A percentile compares a stretch with the other conserved stretches of the same genome.
These are phyloP conservation scores for Troides oblongomaculatus DNA, from an alignment of 2,888 invertebrate species.

Conservation along the genomic window DNA sequence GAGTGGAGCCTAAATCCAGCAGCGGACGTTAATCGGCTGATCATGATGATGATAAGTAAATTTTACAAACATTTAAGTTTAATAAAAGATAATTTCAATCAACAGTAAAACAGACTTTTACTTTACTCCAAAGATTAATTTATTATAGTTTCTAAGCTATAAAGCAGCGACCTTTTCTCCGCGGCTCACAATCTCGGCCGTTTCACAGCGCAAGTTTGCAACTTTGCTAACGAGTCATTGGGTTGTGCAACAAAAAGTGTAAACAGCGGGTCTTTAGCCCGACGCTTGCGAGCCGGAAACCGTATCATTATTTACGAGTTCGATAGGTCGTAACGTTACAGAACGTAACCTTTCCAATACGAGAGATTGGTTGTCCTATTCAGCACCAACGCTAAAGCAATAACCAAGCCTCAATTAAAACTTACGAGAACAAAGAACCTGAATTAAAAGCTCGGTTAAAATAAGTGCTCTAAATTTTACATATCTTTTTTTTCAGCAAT, in stretches of 20 bases:
- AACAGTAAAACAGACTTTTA: slow-evolving; percentile 14
- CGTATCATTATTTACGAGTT: slow-evolving; percentile 52
- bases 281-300: slow-evolving; percentile 49
- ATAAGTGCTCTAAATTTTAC: too few relatives aligned
- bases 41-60: background rate
- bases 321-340: slow-evolving; percentile 46
- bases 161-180: slow-evolving; percentile 21
- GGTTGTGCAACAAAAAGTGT: slow-evolving; percentile 51
- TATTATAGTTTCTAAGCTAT: slow-evolving; percentile 19
- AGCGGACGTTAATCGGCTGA: too few relatives aligned
- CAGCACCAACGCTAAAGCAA: too few relatives aligned
- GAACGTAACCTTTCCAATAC: slow-evolving; percentile 47
- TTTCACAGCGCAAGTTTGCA: slow-evolving; percentile 7
- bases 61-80: slow-evolving; percentile 2
- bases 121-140: slow-evolving; percentile 15
- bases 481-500: too few relatives aligned
- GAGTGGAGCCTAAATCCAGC: too few relatives aligned
- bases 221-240: slow-evolving; percentile 29
- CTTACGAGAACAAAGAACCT: too few relatives aligned
- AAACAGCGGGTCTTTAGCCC: slow-evolving; percentile 45
- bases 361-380: too few relatives aligned
- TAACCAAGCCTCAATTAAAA: too few relatives aligned
- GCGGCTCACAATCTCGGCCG: slow-evolving; percentile 17
- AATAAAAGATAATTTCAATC: slow-evolving; percentile 18
- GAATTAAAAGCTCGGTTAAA: too few relatives aligned